These are phyloP conservation scores for Mallotus villosus DNA, from an alignment of 2,797 vertebrate species.

Conservation along the genomic window DNA sequence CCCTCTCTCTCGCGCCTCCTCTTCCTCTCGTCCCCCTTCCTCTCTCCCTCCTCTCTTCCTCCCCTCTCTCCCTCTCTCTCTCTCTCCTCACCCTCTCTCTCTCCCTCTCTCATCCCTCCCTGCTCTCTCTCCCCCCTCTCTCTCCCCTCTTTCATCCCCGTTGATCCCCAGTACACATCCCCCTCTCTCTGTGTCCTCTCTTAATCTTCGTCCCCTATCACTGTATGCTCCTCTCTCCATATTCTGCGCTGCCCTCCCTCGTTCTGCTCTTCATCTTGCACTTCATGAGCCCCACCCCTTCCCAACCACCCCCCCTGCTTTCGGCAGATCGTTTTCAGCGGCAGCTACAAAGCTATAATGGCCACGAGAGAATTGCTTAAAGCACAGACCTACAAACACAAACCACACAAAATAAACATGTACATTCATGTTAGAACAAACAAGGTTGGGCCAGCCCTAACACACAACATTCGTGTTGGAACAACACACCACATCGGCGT, in stretches of 20 bases:
- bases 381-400: constrained; percentile 27
- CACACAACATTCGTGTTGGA: constrained; percentile 18
- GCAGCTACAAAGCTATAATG: neutral
- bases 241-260: neutral
- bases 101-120: too few relatives aligned
- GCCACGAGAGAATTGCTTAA: too few relatives aligned
- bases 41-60: too few relatives aligned
- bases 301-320: neutral
- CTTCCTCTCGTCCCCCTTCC: too few relatives aligned
- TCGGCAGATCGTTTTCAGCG: too few relatives aligned
- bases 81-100: too few relatives aligned
- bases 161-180: constrained; percentile 1
- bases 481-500: too few relatives aligned
- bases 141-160: constrained; percentile 37
- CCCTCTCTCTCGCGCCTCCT: too few relatives aligned
- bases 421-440: constrained; percentile 14
- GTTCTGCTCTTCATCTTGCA: neutral
- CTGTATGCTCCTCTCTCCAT: neutral
- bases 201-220: neutral
- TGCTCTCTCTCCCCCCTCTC: neutral
- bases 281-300: neutral
- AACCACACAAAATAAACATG: constrained; percentile 11
- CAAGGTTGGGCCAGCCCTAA: neutral
- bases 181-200: neutral
- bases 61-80: constrained; percentile 6